Conservation (phyloP, 2,888 invertebrate genomes). For the Congeria kusceri region DNA sequence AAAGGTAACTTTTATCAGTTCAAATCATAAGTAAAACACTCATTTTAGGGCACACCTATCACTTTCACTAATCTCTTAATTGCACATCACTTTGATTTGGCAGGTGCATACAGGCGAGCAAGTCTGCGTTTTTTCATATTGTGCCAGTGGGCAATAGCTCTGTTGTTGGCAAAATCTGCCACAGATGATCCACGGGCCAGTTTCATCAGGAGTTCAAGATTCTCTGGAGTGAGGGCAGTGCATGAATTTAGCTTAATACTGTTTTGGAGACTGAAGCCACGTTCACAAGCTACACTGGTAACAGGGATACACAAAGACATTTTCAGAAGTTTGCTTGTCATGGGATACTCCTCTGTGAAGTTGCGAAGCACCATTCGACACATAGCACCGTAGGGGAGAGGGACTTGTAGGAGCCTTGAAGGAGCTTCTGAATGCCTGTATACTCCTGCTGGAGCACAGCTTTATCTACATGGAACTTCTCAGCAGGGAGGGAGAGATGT, state of each 20-base stretch:
- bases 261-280: slow-evolving; percentile 28
- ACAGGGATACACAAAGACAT: slow-evolving; percentile 28
- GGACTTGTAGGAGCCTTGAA: slow-evolving; percentile 15
- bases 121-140: too few relatives aligned
- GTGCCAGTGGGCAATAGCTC: too few relatives aligned
- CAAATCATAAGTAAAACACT: too few relatives aligned
- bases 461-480: slow-evolving; percentile 7
- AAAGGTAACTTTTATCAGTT: slow-evolving; percentile 7
- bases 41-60: too few relatives aligned
- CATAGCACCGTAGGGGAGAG: neutral
- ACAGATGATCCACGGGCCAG: slow-evolving; percentile 8
- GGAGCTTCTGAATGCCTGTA: slow-evolving; percentile 5
- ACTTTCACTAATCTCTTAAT: too few relatives aligned
- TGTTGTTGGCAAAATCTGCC: slow-evolving; percentile 5
- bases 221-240: too few relatives aligned
- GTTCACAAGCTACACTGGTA: slow-evolving; percentile 27
- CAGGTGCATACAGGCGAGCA: too few relatives aligned
- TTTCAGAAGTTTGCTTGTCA: neutral
- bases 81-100: too few relatives aligned
- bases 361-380: neutral
- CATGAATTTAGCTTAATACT: slow-evolving; percentile 22
- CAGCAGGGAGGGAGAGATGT: neutral
- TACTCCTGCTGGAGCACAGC: slow-evolving; percentile 6
- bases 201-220: slow-evolving; percentile 14
- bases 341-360: slow-evolving; percentile 12